These are phyloP conservation scores for Malurus melanocephalus DNA, from an alignment of 2,113 vertebrate genomes.

Conservation along the genomic window DNA sequence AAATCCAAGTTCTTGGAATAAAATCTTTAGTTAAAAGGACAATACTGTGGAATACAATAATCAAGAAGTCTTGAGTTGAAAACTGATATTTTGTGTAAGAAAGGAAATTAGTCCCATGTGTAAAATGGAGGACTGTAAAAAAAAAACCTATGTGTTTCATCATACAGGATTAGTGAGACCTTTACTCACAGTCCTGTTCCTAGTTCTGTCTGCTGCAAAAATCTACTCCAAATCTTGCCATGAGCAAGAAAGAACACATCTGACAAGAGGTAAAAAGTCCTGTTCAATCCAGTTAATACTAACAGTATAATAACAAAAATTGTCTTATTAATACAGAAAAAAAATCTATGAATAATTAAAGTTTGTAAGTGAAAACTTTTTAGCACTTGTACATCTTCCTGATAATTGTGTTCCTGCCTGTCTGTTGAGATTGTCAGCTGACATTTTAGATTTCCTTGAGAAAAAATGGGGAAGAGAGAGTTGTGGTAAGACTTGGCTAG, in stretches of 20 bases:
- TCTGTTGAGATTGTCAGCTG: neutral
- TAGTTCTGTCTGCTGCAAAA: neutral
- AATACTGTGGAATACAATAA: neutral
- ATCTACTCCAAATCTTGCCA: neutral
- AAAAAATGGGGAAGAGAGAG: neutral
- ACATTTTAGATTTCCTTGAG: neutral
- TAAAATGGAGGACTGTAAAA: neutral
- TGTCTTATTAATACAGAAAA: neutral
- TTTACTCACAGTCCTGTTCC: neutral
- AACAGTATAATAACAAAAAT: neutral
- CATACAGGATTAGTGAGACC: neutral
- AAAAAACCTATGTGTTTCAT: neutral
- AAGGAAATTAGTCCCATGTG: neutral
- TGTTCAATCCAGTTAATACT: neutral
- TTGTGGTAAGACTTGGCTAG: neutral
- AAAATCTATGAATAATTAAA: neutral
- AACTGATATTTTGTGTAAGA: neutral
- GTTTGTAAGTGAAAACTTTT: neutral
- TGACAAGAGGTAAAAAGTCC: neutral
- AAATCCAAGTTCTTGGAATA: neutral
- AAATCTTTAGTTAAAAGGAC: neutral
- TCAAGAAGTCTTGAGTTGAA: neutral
- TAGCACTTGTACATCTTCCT: neutral
- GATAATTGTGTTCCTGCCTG: neutral
- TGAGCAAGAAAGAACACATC: neutral